Evolutionary conservation across 92 coral and sea anemone species (phyloP).

Genomic region (Parazoanthus darwini): DNA sequence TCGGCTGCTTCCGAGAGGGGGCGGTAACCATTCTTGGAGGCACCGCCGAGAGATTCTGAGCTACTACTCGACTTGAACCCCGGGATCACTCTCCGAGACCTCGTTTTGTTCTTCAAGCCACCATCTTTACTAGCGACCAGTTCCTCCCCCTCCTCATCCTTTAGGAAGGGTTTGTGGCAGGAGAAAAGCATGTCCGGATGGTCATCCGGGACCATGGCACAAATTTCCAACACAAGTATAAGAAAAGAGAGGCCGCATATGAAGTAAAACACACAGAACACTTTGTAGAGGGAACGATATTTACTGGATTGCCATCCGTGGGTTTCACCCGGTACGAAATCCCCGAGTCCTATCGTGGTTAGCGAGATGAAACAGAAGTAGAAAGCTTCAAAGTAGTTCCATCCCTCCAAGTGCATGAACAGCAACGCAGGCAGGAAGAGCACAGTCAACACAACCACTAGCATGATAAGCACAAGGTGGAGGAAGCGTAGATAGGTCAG

Average conservation of each 20-base stretch:
- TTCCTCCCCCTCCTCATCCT: constrained; percentile 72
- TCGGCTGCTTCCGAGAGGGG: constrained; percentile 37
- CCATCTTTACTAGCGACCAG: constrained; percentile 28
- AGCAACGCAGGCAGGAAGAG: constrained; percentile 87
- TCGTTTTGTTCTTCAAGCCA: constrained; percentile 7
- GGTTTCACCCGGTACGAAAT: constrained; percentile 95
- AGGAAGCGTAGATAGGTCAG: constrained; percentile 80
- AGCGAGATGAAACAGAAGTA: constrained; percentile 96
- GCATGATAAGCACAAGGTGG: constrained; percentile 75
- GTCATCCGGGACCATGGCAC: constrained; percentile 99
- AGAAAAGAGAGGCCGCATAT: constrained; percentile 89
- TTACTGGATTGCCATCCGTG: constrained; percentile 75
- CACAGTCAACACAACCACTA: constrained; percentile 65
- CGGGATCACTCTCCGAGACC: constrained; percentile 33
- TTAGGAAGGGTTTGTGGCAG: constrained; percentile 92
- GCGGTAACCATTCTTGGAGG: constrained; percentile 24
- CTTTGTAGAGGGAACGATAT: constrained; percentile 82
- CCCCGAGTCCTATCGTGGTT: constrained; percentile 98
- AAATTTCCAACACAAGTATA: constrained; percentile 88
- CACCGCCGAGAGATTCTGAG: constrained; percentile 4
- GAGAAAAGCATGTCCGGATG: constrained; percentile 99
- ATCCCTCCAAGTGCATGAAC: constrained; percentile 78
- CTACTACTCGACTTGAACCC: constrained; percentile 29
- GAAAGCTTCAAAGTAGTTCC: constrained; percentile 97
- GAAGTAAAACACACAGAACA: constrained; percentile 88